Conservation (phyloP, 2,797 vertebrate genomes). For the Macropus fuliginosus region DNA sequence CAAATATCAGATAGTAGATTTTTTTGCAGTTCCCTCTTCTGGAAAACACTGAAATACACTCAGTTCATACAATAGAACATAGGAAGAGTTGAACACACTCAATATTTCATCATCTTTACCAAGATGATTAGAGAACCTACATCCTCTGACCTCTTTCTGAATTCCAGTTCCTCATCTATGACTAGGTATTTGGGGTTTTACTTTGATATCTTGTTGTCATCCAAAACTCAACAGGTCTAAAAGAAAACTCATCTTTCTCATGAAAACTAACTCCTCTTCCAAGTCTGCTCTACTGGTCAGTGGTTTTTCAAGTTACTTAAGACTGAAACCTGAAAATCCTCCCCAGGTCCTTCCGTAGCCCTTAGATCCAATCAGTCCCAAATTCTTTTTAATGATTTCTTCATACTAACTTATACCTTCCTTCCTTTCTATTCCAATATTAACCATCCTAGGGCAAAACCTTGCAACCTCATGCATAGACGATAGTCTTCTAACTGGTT, state of each 20-base stretch:
- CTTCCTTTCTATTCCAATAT: constrained; percentile 14
- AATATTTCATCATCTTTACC: constrained; percentile 40
- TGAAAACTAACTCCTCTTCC: constrained; percentile 2
- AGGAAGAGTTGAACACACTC: not conserved
- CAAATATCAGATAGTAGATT: not conserved
- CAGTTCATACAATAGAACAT: not conserved
- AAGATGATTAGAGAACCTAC: not conserved
- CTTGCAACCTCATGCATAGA: not conserved
- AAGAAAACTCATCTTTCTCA: not conserved
- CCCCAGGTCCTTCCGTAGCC: not conserved
- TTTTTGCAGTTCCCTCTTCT: not conserved
- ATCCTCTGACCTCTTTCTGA: constrained; percentile 4
- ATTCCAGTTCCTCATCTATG: constrained; percentile 20
- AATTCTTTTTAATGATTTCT: not conserved
- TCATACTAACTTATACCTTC: not conserved
- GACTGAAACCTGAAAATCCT: not conserved
- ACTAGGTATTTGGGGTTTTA: constrained; percentile 36
- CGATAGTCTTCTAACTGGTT: not conserved
- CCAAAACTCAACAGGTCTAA: constrained; percentile 34
- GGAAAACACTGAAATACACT: not conserved
- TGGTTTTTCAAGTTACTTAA: not conserved
- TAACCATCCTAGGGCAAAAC: not conserved
- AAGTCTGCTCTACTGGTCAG: not conserved
- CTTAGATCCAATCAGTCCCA: not conserved
- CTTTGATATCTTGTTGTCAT: constrained; percentile 20